These are phyloP conservation scores for Habroteleia sp. DNA, from an alignment of 2,888 invertebrate species.

Conservation along the genomic window DNA sequence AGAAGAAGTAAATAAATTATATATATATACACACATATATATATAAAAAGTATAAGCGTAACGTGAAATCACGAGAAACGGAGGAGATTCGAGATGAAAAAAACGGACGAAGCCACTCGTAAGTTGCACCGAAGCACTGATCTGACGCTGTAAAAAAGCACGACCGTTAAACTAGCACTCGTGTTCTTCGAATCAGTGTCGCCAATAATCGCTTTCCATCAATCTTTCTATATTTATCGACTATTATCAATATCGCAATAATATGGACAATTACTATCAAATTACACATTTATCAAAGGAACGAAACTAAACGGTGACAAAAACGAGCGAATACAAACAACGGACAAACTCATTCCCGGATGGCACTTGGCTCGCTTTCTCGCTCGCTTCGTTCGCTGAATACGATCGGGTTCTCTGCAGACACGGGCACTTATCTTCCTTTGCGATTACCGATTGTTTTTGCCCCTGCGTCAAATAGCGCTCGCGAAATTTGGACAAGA, in stretches of 20 bases:
- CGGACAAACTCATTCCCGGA: conserved; percentile 55
- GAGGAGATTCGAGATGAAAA: conserved; percentile 9
- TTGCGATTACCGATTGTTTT: not conserved
- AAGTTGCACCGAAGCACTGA: conserved; percentile 60
- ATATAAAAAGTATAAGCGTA: conserved; percentile 24
- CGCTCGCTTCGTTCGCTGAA: conserved; percentile 48
- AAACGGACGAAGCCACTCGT: conserved; percentile 28
- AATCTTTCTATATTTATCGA: conserved; percentile 66
- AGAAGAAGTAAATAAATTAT: too few species aligned
- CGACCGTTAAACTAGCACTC: conserved; percentile 61
- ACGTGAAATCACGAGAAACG: conserved; percentile 5
- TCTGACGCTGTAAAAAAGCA: conserved; percentile 62
- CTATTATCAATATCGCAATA: conserved; percentile 67
- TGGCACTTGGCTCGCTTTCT: conserved; percentile 68
- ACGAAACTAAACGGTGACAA: conserved; percentile 63
- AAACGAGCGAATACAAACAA: conserved; percentile 19
- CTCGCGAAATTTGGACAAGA: conserved; percentile 24
- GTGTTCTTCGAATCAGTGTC: conserved; percentile 65
- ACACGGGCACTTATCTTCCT: conserved; percentile 34
- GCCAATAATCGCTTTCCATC: conserved; percentile 65
- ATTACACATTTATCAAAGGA: conserved; percentile 65
- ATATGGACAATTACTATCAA: conserved; percentile 66
- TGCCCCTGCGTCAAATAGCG: too few species aligned
- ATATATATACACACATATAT: conserved; percentile 8
- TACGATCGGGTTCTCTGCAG: conserved; percentile 57